phyloP scores from a whole-genome alignment of 2,888 invertebrate genomes.

The Himalopsyche tibetana region DNA sequence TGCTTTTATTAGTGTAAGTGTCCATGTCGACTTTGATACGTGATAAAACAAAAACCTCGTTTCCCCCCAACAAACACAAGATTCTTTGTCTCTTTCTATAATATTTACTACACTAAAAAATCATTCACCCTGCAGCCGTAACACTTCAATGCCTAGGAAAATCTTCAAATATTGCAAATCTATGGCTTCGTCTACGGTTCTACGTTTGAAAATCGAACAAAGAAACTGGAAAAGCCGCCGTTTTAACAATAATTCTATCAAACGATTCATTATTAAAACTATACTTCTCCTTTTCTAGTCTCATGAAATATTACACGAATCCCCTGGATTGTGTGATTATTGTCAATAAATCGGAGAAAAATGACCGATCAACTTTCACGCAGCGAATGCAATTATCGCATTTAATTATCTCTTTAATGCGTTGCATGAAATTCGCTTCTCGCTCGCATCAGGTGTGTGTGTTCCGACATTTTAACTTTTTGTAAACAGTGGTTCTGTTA shows the following conservation, averaged over 20 bases:
- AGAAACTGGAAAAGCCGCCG: background rate
- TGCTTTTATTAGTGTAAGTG: constrained; percentile 62
- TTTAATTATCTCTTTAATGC: background rate
- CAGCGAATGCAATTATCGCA: constrained; percentile 19
- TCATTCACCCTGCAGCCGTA: constrained; percentile 32
- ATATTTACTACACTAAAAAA: constrained; percentile 28
- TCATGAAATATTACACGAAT: constrained; percentile 43
- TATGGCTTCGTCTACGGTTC: background rate
- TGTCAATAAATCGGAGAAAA: constrained; percentile 51
- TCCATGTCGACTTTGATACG: constrained; percentile 64
- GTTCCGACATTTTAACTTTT: constrained; percentile 46
- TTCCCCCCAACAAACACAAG: constrained; percentile 58
- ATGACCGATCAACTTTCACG: constrained; percentile 52
- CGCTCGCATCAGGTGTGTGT: constrained; percentile 44
- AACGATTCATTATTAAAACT: constrained; percentile 33
- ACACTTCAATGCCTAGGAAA: background rate
- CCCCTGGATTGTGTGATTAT: constrained; percentile 52
- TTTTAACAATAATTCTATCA: background rate
- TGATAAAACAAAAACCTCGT: constrained; percentile 62
- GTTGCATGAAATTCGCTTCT: background rate
- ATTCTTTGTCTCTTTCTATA: constrained; percentile 49
- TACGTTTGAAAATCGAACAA: background rate
- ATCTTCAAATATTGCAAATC: background rate
- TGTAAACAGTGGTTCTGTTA: constrained; percentile 67
- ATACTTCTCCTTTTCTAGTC: constrained; percentile 59